These are phyloP conservation scores for Brachypterus glaber DNA, from an alignment of 2,888 invertebrate species.

Conservation along the genomic window DNA sequence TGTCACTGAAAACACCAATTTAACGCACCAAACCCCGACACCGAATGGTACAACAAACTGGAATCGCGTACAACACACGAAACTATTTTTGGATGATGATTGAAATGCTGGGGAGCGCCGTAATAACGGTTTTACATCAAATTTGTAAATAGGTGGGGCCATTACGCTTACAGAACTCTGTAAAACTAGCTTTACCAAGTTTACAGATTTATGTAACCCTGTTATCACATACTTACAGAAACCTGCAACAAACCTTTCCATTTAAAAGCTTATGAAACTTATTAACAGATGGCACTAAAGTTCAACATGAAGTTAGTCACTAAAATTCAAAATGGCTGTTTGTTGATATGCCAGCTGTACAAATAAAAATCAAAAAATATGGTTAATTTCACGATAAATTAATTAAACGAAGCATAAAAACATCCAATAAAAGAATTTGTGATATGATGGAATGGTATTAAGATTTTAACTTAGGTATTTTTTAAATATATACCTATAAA, in stretches of 20 bases:
- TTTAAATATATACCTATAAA: too few relatives aligned
- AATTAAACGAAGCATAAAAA: background rate
- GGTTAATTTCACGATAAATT: background rate
- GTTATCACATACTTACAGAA: too few relatives aligned
- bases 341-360: slow-evolving; percentile 18
- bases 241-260: too few relatives aligned
- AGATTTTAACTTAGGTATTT: too few relatives aligned
- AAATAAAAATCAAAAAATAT: slow-evolving; percentile 3
- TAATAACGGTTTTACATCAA: slow-evolving; percentile 26
- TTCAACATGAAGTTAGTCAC: too few relatives aligned
- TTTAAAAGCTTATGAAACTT: too few relatives aligned
- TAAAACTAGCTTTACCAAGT: too few relatives aligned
- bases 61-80: slow-evolving; percentile 10
- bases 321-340: slow-evolving; percentile 14
- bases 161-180: too few relatives aligned
- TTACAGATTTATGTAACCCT: too few relatives aligned
- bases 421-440: background rate
- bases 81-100: slow-evolving; percentile 38
- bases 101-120: slow-evolving; percentile 24
- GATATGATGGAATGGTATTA: too few relatives aligned
- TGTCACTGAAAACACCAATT: background rate
- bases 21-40: background rate
- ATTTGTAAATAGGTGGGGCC: slow-evolving; percentile 24
- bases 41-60: too few relatives aligned
- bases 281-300: too few relatives aligned